Evolutionary conservation across 2,888 invertebrate genomes (phyloP).

Genomic region (Pherbina coryleti): DNA sequence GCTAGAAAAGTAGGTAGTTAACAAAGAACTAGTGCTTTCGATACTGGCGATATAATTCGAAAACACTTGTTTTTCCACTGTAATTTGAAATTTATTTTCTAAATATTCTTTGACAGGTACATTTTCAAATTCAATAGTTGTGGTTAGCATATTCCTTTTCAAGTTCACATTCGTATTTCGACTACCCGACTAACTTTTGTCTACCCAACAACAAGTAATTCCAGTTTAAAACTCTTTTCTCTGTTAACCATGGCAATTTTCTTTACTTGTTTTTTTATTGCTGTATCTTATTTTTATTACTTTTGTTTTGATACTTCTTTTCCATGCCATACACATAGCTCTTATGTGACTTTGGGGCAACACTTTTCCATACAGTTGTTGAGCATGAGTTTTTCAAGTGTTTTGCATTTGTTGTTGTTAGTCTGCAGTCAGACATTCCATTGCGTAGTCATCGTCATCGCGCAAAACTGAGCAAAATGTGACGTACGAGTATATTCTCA

Average conservation of each 20-base stretch:
- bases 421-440: slow-evolving; percentile 12
- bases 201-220: slow-evolving; percentile 57
- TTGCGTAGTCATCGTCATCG: slow-evolving; percentile 29
- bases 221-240: slow-evolving; percentile 41
- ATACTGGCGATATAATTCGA: no score
- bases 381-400: slow-evolving; percentile 37
- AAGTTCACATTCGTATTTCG: no score
- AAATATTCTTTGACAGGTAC: no score
- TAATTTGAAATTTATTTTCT: no score
- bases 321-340: neutral
- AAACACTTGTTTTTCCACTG: no score
- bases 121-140: no score
- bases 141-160: no score
- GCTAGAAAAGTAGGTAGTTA: no score
- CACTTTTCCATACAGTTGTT: neutral
- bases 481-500: neutral
- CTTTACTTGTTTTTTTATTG: slow-evolving; percentile 7
- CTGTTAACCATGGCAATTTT: slow-evolving; percentile 38
- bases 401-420: slow-evolving; percentile 11
- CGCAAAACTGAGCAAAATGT: slow-evolving; percentile 22
- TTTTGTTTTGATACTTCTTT: neutral
- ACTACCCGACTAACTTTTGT: neutral
- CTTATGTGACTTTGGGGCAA: no score
- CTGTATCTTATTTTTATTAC: slow-evolving; percentile 20
- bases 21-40: no score